These are phyloP conservation scores for Cordylochernes scorpioides DNA, from an alignment of 2,888 invertebrate species.

Conservation along the genomic window DNA sequence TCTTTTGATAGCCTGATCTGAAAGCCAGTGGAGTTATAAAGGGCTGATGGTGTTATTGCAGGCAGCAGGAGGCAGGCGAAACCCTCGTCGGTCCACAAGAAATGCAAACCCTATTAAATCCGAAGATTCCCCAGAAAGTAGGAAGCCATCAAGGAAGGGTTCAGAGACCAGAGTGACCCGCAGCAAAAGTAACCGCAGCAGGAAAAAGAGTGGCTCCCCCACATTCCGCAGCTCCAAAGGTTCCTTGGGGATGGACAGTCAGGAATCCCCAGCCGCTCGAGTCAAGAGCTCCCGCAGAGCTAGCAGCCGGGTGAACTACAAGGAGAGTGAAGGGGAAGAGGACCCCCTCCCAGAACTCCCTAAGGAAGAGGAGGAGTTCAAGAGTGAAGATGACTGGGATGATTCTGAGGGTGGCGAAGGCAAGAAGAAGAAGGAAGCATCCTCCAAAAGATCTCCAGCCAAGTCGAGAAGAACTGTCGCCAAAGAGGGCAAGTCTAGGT, in stretches of 20 bases:
- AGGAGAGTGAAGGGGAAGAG: slow-evolving; percentile 12
- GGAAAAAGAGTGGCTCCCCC: slow-evolving; percentile 7
- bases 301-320: slow-evolving; percentile 7
- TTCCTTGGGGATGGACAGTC: slow-evolving; percentile 1
- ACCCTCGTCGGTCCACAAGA: too few species aligned
- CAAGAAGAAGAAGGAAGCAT: slow-evolving; percentile 3
- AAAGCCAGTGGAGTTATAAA: too few species aligned
- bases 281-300: slow-evolving; percentile 6
- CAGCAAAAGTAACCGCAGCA: slow-evolving; percentile 2
- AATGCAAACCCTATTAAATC: too few species aligned
- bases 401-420: slow-evolving; percentile 9
- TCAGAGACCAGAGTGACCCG: slow-evolving; percentile 8
- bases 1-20: too few species aligned
- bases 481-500: too few species aligned
- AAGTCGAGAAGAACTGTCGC: neutral
- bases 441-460: neutral
- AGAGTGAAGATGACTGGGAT: slow-evolving; percentile 7
- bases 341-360: slow-evolving; percentile 2
- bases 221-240: slow-evolving; percentile 3
- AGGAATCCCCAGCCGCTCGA: slow-evolving; percentile 7
- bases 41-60: too few species aligned
- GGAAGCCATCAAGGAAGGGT: too few species aligned
- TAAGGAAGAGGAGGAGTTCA: slow-evolving; percentile 8
- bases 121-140: too few species aligned
- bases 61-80: too few species aligned